Base-by-base conservation (phyloP, 2,113 vertebrate genomes). In the Arothron firmamentum region DNA sequence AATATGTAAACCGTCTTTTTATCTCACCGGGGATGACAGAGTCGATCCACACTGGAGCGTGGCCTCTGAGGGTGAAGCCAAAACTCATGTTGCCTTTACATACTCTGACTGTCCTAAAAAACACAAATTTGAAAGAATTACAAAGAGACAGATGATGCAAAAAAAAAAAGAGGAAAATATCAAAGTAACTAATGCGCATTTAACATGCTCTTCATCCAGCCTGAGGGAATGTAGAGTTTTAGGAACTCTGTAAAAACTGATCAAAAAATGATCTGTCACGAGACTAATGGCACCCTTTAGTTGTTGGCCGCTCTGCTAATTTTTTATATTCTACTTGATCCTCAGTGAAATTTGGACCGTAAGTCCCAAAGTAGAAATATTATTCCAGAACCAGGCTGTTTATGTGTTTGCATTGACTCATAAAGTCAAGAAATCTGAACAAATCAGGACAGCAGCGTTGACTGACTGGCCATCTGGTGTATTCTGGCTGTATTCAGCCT, bases 61-160 rank as follows among this genome's bases (percentile, higher is more conserved):
- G 96, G 34, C 96, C 96, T 0, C 96, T 92, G 0, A 99, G 88
- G 0, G 96, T 99, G 82, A 99, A 99, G 45, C 96, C 96, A 51
- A 99, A 99, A 72, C 95, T 99, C 84, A 93, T 94, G 89, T 93
- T 97, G 62, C 96, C 96, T 79, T 97, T 99, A 83, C 97, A 97
- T 11, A 99, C 94, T 18, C 96, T 90, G 25, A 99, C 94, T 0
- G 96, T 99, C 90, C 96, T 99, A 71, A 25, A 65, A 65, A 50
- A 56, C 19, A 62, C 18, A 71, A 19, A 67, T 42, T 7, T 47
- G 19, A 65, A 42, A 8, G 5, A 59, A 19, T 20, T 8, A 18
- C n/a, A 5, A 42, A 19, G 38, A 12, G 0, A 58, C 5, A 60
- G 4, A 13, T 1, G 5, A 1, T 42, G 14, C 47, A 3, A 17